Base-by-base conservation (phyloP, 2,888 invertebrate species). In the Rotaria magnacalcarata region DNA sequence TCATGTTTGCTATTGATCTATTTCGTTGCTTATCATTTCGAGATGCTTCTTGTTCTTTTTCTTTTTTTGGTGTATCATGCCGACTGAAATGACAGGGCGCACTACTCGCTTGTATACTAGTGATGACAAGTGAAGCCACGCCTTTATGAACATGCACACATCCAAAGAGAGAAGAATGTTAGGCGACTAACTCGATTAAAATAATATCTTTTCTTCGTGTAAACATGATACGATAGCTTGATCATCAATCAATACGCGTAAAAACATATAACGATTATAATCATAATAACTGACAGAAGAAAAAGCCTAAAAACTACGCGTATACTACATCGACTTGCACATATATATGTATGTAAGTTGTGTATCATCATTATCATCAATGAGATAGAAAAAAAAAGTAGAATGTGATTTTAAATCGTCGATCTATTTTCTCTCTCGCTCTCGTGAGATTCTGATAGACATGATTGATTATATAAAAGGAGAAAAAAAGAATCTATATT, bases 141-240 rank as follows among this genome's bases (percentile, higher is more conserved):
- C 67, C 67, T 67, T 14, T 19, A 11, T 67, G 34, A 67, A 67
- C 67, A 67, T 67, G 4, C 34, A 16, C 19, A 34, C 19, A 67
- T 52, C 8, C 11, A 52, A 3, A 16, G 52, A 16, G 27, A 34
- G 27, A 56, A 34, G 8, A 34, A 41, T 19, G 67, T 67, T 67
- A 34, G 67, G 67, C 34, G 67, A 67, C 67, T 67, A 67, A 67
- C 67, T 67, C 67, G 67, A 67, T 67, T 67, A 67, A 67, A 67
- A 67, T 67, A 67, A 67, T 67, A 67, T 67, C 67, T 67, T 6
- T 27, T 41, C 67, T 34, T 67, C 67, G 34, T 67, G 67, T 67
- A 67, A 67, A 67, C 67, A 67, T 67, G 67, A 41, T 34, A 34
- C 34, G 67, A 67, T 67, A 67, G 67, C 34, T 34, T 67, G 67